These are phyloP conservation scores for Nasua narica DNA, from an alignment of 2,797 vertebrate species.

Conservation along the genomic window DNA sequence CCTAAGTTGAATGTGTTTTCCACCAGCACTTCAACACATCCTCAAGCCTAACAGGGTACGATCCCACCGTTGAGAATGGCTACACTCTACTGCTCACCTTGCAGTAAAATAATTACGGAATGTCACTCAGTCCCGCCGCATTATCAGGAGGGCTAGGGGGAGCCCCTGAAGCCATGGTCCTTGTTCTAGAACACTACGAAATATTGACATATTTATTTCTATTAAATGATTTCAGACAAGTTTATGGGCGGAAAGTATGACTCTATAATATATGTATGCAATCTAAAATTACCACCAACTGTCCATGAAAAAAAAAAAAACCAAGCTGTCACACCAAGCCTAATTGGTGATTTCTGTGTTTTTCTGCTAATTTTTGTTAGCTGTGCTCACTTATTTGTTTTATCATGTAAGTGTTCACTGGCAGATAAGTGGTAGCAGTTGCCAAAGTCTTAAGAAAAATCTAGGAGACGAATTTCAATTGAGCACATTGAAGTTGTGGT, in stretches of 20 bases:
- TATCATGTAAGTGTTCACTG: not conserved
- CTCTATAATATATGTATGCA: not conserved
- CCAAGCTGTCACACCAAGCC: not conserved
- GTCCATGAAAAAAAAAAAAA: not conserved
- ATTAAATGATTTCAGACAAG: not conserved
- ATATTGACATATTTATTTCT: not conserved
- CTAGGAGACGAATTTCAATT: not conserved
- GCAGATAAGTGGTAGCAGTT: not conserved
- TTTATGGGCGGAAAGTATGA: not conserved
- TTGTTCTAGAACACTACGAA: not conserved
- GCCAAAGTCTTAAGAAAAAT: not conserved
- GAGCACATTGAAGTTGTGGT: not conserved
- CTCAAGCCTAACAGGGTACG: no score
- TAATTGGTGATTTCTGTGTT: conserved; percentile 23
- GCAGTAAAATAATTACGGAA: not conserved
- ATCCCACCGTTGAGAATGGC: not conserved
- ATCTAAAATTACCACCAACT: conserved; percentile 35
- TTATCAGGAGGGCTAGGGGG: not conserved
- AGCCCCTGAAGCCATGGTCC: not conserved
- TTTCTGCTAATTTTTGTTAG: conserved; percentile 11
- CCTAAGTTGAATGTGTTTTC: not conserved
- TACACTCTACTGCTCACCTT: not conserved
- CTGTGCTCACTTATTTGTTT: not conserved
- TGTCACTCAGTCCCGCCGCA: fast-evolving
- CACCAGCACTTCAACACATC: not conserved